phyloP scores from a whole-genome alignment of 1,140 invertebrate genomes.

The Leguminivora glycinivorella region DNA sequence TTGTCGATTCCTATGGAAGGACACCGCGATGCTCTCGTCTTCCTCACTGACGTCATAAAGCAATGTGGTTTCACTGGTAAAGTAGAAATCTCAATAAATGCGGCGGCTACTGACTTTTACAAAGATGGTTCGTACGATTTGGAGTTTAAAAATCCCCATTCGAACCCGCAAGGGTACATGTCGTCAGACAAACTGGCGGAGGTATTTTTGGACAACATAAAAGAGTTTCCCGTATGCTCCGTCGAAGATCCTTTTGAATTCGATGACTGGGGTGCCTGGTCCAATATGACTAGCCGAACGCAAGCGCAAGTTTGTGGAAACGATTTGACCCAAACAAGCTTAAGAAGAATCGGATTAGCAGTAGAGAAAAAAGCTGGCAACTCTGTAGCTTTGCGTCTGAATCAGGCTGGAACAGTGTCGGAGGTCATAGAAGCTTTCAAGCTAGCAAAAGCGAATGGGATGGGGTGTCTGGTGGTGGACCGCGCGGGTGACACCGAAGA shows the following conservation, averaged over 20 bases:
- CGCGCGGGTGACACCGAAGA: conserved; percentile 97
- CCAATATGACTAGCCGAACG: conserved; percentile 86
- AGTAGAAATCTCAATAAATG: conserved; percentile 97
- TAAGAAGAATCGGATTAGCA: conserved; percentile 93
- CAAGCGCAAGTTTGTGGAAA: conserved; percentile 94
- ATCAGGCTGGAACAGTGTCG: conserved; percentile 97
- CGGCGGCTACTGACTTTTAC: conserved; percentile 96
- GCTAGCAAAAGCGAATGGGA: conserved; percentile 92
- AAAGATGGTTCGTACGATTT: conserved; percentile 94
- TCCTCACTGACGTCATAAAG: conserved; percentile 94
- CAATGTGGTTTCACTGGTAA: conserved; percentile 95
- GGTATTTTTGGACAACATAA: conserved; percentile 93
- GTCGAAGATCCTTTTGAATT: conserved; percentile 99
- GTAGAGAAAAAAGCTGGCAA: conserved; percentile 98
- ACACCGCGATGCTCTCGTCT: conserved; percentile 92
- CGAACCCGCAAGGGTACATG: conserved; percentile 88
- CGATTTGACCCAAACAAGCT: conserved; percentile 93
- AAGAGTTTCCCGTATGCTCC: conserved; percentile 95
- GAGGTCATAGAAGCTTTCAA: conserved; percentile 96
- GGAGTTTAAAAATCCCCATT: conserved; percentile 97
- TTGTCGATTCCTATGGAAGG: conserved; percentile 97
- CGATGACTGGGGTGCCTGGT: conserved; percentile 97
- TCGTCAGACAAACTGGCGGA: conserved; percentile 89
- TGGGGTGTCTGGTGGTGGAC: conserved; percentile 98
- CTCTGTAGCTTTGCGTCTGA: conserved; percentile 96